phyloP scores from a whole-genome alignment of 2,113 vertebrate genomes.

The Bufo bufo region DNA sequence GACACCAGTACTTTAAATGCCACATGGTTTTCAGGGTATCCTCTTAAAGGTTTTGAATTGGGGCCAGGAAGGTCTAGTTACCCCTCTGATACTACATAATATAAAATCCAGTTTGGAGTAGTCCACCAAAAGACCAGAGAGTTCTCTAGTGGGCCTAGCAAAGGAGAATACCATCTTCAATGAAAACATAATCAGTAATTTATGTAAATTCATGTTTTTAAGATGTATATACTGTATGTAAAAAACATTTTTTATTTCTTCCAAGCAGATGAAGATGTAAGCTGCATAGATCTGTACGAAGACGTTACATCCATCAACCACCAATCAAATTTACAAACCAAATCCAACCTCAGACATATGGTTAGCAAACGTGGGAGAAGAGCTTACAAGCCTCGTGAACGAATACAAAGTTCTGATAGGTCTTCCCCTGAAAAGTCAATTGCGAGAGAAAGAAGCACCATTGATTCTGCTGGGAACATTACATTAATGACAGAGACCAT shows the following conservation, averaged over 20 bases:
- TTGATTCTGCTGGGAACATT: constrained; percentile 32
- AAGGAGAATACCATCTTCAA: not conserved
- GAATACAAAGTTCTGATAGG: not conserved
- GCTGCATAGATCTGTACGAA: constrained; percentile 14
- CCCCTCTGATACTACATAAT: too few relatives aligned
- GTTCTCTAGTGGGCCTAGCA: not conserved
- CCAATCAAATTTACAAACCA: not conserved
- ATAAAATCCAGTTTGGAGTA: too few relatives aligned
- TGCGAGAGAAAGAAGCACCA: constrained; percentile 31
- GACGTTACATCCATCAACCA: not conserved
- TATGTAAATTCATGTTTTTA: too few relatives aligned
- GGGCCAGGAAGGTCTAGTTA: too few relatives aligned
- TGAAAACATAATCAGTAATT: not conserved
- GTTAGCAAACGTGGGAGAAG: not conserved
- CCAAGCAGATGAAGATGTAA: constrained; percentile 40
- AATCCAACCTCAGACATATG: not conserved
- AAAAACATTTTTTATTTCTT: not conserved
- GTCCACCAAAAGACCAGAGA: too few relatives aligned
- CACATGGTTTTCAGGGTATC: too few relatives aligned
- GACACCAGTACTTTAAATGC: too few relatives aligned
- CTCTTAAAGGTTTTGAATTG: too few relatives aligned
- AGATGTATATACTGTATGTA: not conserved
- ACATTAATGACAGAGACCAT: constrained; percentile 33
- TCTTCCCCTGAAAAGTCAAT: constrained; percentile 36
- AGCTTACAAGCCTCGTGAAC: not conserved